Conservation (phyloP, 1,140 invertebrate genomes). For the Trachymyrmex septentrionalis region DNA sequence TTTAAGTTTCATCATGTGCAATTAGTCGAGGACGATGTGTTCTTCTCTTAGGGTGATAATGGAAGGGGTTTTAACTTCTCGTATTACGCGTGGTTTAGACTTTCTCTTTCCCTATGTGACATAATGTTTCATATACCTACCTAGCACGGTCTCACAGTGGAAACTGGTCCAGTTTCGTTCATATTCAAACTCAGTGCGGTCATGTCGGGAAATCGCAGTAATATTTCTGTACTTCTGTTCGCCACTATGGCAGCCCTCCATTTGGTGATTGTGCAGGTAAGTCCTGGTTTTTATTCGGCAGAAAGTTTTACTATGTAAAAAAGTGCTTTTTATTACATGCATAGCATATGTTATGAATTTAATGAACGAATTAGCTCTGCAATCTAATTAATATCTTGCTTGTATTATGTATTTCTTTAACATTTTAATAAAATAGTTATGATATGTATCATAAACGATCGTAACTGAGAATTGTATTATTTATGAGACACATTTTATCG, state of each 20-base stretch:
- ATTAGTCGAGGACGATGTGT: constrained; percentile 38
- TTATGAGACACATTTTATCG: background rate
- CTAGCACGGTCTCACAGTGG: constrained; percentile 69
- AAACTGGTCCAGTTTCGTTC: constrained; percentile 82
- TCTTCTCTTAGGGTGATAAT: constrained; percentile 39
- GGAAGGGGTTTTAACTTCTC: constrained; percentile 59
- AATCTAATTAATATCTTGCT: constrained; percentile 32
- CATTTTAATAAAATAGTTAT: constrained; percentile 5
- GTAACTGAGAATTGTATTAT: background rate
- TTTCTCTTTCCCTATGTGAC: constrained; percentile 83
- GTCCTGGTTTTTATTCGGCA: background rate
- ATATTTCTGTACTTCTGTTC: constrained; percentile 60
- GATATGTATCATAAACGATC: background rate
- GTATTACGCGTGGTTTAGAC: constrained; percentile 70
- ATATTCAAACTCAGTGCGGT: constrained; percentile 81
- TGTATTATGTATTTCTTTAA: constrained; percentile 50
- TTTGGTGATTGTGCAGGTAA: constrained; percentile 69
- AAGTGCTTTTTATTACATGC: background rate
- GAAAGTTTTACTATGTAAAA: background rate
- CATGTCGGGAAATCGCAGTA: constrained; percentile 76
- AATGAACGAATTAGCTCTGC: constrained; percentile 10
- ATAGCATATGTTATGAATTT: background rate
- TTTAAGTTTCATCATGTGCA: constrained; percentile 36
- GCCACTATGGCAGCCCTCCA: constrained; percentile 56
- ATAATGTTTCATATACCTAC: constrained; percentile 81